Evolutionary conservation across 2,888 invertebrate genomes (phyloP).

Genomic region (Rhabditoides inermis): DNA sequence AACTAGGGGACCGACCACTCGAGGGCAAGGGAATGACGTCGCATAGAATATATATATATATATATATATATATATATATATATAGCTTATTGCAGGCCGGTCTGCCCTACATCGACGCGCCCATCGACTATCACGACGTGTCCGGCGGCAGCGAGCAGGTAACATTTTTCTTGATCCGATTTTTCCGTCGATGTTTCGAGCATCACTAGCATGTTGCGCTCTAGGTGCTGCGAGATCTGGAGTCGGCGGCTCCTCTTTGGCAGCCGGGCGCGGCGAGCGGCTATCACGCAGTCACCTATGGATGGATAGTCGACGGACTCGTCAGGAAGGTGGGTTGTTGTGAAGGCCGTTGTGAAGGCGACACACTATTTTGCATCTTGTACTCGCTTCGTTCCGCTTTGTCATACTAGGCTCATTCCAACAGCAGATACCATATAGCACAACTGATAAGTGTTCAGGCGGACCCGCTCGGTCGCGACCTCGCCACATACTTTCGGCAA

Average conservation of each 20-base stretch:
- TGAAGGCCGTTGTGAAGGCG: background rate
- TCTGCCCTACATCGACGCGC: conserved; percentile 46
- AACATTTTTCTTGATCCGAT: too few species aligned
- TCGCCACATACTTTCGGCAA: conserved; percentile 47
- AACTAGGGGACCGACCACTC: too few species aligned
- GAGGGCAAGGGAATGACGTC: too few species aligned
- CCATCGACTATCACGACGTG: conserved; percentile 12
- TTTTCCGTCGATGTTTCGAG: too few species aligned
- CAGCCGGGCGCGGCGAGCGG: conserved; percentile 48
- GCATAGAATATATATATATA: too few species aligned
- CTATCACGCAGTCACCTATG: conserved; percentile 54
- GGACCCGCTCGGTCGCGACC: conserved; percentile 29
- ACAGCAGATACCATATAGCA: background rate
- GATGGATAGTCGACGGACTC: conserved; percentile 40
- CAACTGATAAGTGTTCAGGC: background rate
- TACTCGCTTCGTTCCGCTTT: background rate
- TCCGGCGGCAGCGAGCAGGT: too few species aligned
- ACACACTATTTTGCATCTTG: background rate
- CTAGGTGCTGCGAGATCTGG: conserved; percentile 42
- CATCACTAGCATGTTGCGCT: conserved; percentile 17
- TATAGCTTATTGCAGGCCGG: conserved; percentile 53
- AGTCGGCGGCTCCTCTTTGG: conserved; percentile 52
- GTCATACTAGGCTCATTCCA: background rate
- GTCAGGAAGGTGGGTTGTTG: conserved; percentile 13
- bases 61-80: too few species aligned